Conservation (phyloP, 2,797 vertebrate species). For the Tokudaia muenninki region DNA sequence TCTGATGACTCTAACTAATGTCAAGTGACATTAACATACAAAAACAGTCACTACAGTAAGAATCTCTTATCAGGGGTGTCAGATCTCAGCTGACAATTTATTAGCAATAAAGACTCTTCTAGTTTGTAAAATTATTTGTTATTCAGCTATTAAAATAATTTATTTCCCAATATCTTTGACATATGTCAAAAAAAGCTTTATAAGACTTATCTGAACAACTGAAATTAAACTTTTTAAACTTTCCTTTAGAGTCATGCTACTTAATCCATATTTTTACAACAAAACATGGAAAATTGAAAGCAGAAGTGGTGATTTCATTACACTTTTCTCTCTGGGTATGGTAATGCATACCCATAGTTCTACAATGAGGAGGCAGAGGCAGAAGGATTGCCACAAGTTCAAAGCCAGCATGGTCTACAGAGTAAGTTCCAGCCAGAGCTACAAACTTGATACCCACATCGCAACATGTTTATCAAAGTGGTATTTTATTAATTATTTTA, state of each 20-base stretch:
- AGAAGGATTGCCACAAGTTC: neutral
- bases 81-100: neutral
- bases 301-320: neutral
- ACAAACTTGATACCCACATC: neutral
- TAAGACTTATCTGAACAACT: constrained; percentile 23
- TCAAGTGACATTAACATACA: neutral
- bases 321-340: neutral
- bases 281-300: neutral
- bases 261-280: constrained; percentile 24
- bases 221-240: constrained; percentile 9
- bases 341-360: too few species aligned
- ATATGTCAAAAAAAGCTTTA: constrained; percentile 5
- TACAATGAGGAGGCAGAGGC: neutral
- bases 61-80: neutral
- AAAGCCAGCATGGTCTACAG: neutral
- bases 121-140: neutral
- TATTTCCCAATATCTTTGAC: constrained; percentile 35
- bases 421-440: neutral
- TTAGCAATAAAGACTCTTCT: neutral
- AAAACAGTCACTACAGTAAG: neutral
- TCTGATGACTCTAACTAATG: neutral
- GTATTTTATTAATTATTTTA: neutral
- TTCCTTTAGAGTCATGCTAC: neutral
- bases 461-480: neutral
- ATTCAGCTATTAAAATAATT: neutral